Conservation (phyloP, 2,797 vertebrate species). For the Galago senegalensis region DNA sequence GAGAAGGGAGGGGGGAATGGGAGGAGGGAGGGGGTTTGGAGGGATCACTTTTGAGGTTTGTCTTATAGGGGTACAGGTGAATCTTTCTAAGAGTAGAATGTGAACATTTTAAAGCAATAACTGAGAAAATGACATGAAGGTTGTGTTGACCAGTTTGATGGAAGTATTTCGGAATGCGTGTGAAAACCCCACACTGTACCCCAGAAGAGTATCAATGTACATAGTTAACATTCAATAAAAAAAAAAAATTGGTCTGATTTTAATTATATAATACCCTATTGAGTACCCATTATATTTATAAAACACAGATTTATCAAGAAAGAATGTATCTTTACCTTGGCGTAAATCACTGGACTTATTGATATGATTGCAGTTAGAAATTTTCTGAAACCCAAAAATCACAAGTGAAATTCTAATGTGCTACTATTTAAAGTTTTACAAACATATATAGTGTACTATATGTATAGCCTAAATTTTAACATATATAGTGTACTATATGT, state of each 20-base stretch:
- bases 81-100: no score
- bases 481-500: not conserved
- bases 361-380: constrained; percentile 50
- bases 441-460: not conserved
- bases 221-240: not conserved
- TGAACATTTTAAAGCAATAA: no score
- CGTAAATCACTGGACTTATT: constrained; percentile 38
- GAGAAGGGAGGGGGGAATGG: no score
- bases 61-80: no score
- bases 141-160: no score
- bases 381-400: not conserved
- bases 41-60: no score
- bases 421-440: not conserved
- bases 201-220: no score
- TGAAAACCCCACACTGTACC: no score
- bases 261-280: not conserved
- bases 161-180: no score
- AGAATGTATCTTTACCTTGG: not conserved
- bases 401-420: not conserved
- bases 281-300: not conserved
- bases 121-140: no score
- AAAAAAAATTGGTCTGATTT: not conserved
- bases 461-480: not conserved
- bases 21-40: no score
- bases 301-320: not conserved